These are phyloP conservation scores for Scopus umbretta DNA, from an alignment of 2,113 vertebrate species.

Conservation along the genomic window DNA sequence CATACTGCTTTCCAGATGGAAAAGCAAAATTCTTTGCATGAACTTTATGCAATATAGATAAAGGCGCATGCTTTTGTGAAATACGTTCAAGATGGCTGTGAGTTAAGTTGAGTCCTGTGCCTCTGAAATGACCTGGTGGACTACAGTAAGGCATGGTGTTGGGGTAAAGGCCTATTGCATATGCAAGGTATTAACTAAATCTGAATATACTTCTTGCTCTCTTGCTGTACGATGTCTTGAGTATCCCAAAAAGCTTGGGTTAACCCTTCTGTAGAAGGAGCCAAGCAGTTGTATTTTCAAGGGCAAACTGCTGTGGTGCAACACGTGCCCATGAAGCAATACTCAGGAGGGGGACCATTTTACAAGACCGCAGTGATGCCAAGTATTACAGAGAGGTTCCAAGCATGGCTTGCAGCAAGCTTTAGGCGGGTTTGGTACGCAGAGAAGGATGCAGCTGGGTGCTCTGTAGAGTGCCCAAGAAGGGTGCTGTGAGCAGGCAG, in stretches of 20 bases:
- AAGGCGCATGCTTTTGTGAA: background rate
- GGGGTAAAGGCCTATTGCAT: background rate
- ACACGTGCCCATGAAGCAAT: rapidly evolving
- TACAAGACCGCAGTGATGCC: background rate
- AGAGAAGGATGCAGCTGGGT: background rate
- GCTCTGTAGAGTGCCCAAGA: background rate
- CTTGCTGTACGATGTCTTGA: background rate
- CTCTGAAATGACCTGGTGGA: background rate
- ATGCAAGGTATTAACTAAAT: background rate
- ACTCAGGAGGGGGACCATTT: background rate
- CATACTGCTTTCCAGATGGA: background rate
- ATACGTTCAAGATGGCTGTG: background rate
- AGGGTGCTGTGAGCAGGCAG: background rate
- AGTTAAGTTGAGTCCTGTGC: background rate
- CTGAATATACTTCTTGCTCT: background rate
- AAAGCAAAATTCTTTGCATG: background rate
- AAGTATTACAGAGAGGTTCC: background rate
- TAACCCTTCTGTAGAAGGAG: background rate
- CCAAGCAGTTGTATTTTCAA: background rate
- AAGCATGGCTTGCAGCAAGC: background rate
- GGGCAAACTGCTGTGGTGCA: background rate
- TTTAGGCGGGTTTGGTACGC: background rate
- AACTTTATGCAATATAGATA: background rate
- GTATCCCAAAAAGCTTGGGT: background rate
- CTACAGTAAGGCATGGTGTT: background rate